These are phyloP conservation scores for Corbicula japonica DNA, from an alignment of 2,888 invertebrate genomes.

Conservation along the genomic window DNA sequence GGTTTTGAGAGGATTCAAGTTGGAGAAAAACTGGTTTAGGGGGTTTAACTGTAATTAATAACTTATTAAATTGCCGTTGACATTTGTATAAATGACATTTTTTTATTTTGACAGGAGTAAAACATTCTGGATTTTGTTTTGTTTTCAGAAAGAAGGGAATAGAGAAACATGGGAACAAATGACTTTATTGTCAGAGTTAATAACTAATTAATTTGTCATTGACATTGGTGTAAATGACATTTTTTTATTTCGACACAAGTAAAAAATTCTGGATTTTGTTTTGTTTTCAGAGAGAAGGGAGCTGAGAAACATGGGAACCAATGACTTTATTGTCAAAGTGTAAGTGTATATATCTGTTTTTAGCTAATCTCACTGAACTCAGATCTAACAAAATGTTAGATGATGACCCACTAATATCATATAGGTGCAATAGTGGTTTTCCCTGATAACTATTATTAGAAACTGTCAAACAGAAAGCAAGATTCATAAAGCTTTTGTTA, in stretches of 20 bases:
- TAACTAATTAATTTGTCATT: too few relatives aligned
- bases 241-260: too few relatives aligned
- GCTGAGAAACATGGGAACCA: not conserved
- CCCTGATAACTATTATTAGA: not conserved
- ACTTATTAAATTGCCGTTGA: too few relatives aligned
- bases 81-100: too few relatives aligned
- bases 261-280: too few relatives aligned
- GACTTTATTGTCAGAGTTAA: conserved; percentile 1
- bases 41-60: too few relatives aligned
- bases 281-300: not conserved
- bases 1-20: too few relatives aligned
- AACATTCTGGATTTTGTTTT: not conserved
- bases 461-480: not conserved
- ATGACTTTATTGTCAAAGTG: conserved; percentile 7
- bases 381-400: not conserved
- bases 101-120: too few relatives aligned
- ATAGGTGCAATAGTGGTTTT: not conserved
- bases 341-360: not conserved
- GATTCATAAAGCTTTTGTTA: not conserved
- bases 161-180: not conserved
- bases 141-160: not conserved
- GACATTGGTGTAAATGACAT: too few relatives aligned
- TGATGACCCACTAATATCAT: not conserved
- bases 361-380: not conserved
- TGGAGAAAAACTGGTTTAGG: too few relatives aligned